Evolutionary conservation across 1,140 invertebrate genomes (phyloP), one percentile per base, ranked within the genome.

Genomic region (Pseudomyrmex concolor): DNA sequence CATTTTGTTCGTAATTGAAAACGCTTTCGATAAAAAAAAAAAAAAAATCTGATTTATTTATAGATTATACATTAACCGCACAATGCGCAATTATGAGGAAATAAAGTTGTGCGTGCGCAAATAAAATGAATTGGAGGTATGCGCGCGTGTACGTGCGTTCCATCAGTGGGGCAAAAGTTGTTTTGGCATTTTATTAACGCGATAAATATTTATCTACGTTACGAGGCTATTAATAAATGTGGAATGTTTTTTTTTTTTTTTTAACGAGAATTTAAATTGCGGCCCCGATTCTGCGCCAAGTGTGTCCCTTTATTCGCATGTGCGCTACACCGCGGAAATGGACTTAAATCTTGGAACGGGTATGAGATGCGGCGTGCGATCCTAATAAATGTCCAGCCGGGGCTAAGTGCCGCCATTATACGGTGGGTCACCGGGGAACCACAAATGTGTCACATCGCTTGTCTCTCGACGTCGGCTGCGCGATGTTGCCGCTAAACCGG

Each of bases 361-460:
- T 34, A 34, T 34, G 34, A 34, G 34, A 34, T 34, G 68, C 51
- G 59, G 55, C 54, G 48, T 19, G 22, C 62, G 17, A 74, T 84
- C 55, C 81, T 74, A 85, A 85, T 84, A 84, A 84, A 85, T 60
- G 71, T 85, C 62, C 63, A 19, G 63, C 51, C 25, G 54, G 63
- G 48, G 60, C 64, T 50, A 71, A 64, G 59, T 57, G 59, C 25
- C 45, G 63, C 50, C 45, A 67, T 84, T 83, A 83, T 84, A 82
- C 63, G 45, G 83, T 84, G 59, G 80, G 83, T 89, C 91, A 87
- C 90, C 84, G 76, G 89, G 90, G 91, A 90, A 90, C 91, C 89
- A 90, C 90, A 92, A 92, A 92, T 91, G 90, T 90, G 91, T 92
- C 91, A 90, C 84, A 87, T 86, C 55, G 55, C 76, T 63, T 55